Conservation (phyloP, 2,888 invertebrate genomes). For the Eristalinus aeneus region DNA sequence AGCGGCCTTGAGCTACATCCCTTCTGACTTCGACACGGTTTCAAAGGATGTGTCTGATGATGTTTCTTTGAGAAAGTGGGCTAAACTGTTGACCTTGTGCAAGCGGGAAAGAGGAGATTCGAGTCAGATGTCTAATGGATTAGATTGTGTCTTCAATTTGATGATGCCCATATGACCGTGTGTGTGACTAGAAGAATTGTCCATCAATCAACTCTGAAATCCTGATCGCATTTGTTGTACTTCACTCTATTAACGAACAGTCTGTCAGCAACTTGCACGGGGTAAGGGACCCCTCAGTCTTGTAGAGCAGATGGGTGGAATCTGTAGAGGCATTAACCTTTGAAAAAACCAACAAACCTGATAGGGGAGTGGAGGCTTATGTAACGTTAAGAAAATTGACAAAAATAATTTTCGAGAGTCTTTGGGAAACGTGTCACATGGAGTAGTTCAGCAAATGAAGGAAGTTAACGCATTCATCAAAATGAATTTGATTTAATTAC, state of each 20-base stretch:
- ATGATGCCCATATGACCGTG: background rate
- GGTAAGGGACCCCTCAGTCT: background rate
- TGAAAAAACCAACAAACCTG: no score
- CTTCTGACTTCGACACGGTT: background rate
- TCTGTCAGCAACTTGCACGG: background rate
- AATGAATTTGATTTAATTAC: background rate
- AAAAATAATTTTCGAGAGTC: no score
- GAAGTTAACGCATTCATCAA: background rate
- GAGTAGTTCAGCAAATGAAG: no score
- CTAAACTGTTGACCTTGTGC: background rate
- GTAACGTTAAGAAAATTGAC: no score
- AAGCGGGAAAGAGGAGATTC: background rate
- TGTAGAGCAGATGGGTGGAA: background rate
- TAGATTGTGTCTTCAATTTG: background rate
- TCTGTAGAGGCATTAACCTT: background rate
- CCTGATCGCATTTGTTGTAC: background rate
- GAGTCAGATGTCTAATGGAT: background rate
- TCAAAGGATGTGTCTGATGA: background rate
- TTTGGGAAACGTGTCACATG: no score
- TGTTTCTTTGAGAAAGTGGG: background rate
- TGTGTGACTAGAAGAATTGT: background rate
- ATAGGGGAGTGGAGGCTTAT: no score
- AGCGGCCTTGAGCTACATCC: background rate
- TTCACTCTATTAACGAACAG: background rate
- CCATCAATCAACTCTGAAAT: background rate